phyloP scores from a whole-genome alignment of 2,888 invertebrate species.

The Tiliacea citrago region DNA sequence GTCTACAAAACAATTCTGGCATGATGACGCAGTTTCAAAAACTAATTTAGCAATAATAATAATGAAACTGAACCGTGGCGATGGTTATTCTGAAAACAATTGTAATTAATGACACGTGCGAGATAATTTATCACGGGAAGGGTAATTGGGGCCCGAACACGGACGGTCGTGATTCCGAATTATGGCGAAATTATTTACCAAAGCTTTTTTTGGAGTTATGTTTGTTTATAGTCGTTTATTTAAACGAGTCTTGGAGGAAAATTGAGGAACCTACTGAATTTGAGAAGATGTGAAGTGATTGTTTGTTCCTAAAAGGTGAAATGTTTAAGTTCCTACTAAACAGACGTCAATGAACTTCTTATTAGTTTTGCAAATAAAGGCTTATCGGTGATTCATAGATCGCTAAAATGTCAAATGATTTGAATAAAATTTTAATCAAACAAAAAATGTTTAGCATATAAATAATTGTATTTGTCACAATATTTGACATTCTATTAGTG shows the following conservation, averaged over 20 bases:
- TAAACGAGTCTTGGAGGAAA: conserved; percentile 5
- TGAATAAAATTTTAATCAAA: conserved; percentile 38
- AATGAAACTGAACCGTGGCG: conserved; percentile 36
- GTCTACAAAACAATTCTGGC: conserved; percentile 7
- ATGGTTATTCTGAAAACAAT: conserved; percentile 63
- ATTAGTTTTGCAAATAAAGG: conserved; percentile 31
- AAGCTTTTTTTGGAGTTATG: conserved; percentile 35
- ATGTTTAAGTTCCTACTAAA: not conserved
- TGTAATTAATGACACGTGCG: conserved; percentile 71
- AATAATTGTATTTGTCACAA: conserved; percentile 53
- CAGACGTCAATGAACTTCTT: conserved; percentile 39
- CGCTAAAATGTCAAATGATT: conserved; percentile 38
- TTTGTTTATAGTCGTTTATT: conserved; percentile 16
- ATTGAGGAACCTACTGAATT: not conserved
- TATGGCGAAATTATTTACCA: conserved; percentile 52
- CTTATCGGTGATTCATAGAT: conserved; percentile 48
- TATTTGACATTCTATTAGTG: conserved; percentile 45
- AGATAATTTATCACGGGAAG: conserved; percentile 65
- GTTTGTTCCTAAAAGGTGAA: conserved; percentile 13
- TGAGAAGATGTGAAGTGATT: conserved; percentile 11
- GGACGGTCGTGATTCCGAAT: conserved; percentile 52
- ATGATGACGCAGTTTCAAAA: conserved; percentile 9
- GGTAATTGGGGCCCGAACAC: conserved; percentile 55
- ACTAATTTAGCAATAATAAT: conserved; percentile 11
- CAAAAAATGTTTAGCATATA: conserved; percentile 23